Evolutionary conservation across 1,140 invertebrate species (phyloP).

Genomic region (Megathymus violae): DNA sequence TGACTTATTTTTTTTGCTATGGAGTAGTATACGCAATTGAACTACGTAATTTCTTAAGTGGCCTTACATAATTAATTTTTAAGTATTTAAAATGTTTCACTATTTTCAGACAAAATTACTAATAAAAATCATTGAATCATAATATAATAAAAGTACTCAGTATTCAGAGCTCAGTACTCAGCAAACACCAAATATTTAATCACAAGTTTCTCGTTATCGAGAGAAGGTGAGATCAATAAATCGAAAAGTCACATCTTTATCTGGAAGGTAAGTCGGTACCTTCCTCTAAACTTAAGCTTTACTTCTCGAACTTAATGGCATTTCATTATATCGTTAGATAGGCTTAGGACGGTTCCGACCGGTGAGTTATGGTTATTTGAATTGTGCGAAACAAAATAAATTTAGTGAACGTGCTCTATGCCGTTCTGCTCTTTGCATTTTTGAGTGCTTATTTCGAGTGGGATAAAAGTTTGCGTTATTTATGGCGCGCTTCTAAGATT

Average conservation of each 20-base stretch:
- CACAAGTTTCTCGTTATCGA: conserved; percentile 53
- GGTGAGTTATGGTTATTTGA: conserved; percentile 83
- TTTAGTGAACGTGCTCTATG: conserved; percentile 82
- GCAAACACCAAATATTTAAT: conserved; percentile 35
- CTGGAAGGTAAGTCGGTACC: conserved; percentile 63
- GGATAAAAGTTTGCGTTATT: conserved; percentile 83
- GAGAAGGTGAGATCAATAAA: conserved; percentile 67
- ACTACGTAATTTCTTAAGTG: too few relatives aligned
- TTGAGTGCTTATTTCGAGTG: conserved; percentile 83
- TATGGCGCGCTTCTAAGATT: conserved; percentile 78
- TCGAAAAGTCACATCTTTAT: conserved; percentile 79
- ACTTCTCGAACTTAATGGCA: conserved; percentile 75
- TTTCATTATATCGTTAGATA: conserved; percentile 83
- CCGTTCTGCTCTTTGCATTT: conserved; percentile 83
- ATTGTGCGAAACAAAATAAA: conserved; percentile 84
- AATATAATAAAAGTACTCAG: too few relatives aligned
- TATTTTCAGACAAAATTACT: too few relatives aligned
- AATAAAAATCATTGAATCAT: too few relatives aligned
- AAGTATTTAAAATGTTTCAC: too few relatives aligned
- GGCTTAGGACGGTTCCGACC: conserved; percentile 68
- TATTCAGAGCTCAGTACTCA: too few relatives aligned
- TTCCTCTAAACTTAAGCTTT: conserved; percentile 69
- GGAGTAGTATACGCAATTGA: too few relatives aligned
- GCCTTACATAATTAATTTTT: too few relatives aligned
- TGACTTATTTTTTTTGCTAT: conserved; percentile 13